Conservation (phyloP, 2,888 invertebrate species). For the Heliconius cydno region DNA sequence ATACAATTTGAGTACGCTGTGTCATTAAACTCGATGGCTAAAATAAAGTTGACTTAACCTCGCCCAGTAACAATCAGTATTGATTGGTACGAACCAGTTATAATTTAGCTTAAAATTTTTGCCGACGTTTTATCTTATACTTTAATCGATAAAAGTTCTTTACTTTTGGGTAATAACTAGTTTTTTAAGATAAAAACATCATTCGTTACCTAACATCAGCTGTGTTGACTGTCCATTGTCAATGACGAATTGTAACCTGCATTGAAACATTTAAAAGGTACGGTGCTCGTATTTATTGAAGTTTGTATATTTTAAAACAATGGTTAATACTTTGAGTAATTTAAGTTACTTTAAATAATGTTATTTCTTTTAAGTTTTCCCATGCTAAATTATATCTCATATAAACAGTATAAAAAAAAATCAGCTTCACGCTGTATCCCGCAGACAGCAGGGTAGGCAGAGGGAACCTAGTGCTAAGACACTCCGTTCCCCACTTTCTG, state of each 20-base stretch:
- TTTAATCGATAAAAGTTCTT: background rate
- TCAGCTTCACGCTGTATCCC: no score
- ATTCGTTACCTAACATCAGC: slow-evolving; percentile 31
- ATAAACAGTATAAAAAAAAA: background rate
- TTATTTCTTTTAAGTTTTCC: background rate
- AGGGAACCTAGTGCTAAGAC: no score
- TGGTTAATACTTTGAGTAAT: background rate
- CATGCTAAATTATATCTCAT: background rate
- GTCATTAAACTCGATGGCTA: slow-evolving; percentile 39
- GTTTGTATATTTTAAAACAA: background rate
- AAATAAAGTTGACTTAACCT: slow-evolving; percentile 21
- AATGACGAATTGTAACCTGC: slow-evolving; percentile 25
- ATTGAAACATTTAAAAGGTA: background rate
- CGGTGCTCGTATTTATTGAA: background rate
- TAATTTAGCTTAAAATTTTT: slow-evolving; percentile 21
- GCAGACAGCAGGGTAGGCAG: no score
- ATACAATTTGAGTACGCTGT: background rate
- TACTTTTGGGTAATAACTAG: background rate
- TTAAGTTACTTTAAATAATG: background rate
- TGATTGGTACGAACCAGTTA: slow-evolving; percentile 44
- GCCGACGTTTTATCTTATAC: background rate
- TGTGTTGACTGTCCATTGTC: slow-evolving; percentile 24
- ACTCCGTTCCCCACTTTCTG: no score
- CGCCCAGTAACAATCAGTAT: slow-evolving; percentile 38
- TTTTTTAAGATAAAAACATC: slow-evolving; percentile 1